Evolutionary conservation across 2,797 vertebrate genomes (phyloP).

Genomic region (Vespertilio murinus): DNA sequence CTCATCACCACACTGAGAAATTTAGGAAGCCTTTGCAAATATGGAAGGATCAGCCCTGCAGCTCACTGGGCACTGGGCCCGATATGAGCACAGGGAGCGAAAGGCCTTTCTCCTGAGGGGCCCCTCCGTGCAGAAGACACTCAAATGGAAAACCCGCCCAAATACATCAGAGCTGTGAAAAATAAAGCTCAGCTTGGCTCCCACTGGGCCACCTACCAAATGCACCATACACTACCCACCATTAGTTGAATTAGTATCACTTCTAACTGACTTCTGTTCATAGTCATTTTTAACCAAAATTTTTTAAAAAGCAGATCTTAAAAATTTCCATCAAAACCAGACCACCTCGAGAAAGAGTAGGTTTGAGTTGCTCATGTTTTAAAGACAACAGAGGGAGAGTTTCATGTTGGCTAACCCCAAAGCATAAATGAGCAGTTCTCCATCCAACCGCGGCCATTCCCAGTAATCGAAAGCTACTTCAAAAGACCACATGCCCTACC

Average conservation of each 20-base stretch:
- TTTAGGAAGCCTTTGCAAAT: background rate
- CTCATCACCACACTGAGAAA: background rate
- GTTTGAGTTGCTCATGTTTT: background rate
- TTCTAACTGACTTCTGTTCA: background rate
- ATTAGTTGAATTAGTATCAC: too few relatives aligned
- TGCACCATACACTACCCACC: background rate
- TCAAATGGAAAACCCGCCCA: background rate
- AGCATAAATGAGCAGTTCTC: background rate
- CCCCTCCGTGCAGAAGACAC: rapidly evolving
- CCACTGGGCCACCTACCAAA: background rate
- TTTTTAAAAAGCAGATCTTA: background rate
- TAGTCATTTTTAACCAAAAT: background rate
- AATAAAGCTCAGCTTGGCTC: background rate
- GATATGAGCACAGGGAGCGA: rapidly evolving
- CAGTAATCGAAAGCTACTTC: background rate
- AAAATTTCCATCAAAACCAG: background rate
- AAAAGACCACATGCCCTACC: slow-evolving; percentile 86
- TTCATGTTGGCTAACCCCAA: background rate
- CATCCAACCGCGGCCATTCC: background rate
- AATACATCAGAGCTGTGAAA: background rate
- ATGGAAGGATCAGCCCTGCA: background rate
- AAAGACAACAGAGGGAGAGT: background rate
- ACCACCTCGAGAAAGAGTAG: background rate
- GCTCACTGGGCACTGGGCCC: background rate
- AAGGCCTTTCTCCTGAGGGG: rapidly evolving